Evolutionary conservation across 2,888 invertebrate species (phyloP).

Genomic region (Tipula helvola): DNA sequence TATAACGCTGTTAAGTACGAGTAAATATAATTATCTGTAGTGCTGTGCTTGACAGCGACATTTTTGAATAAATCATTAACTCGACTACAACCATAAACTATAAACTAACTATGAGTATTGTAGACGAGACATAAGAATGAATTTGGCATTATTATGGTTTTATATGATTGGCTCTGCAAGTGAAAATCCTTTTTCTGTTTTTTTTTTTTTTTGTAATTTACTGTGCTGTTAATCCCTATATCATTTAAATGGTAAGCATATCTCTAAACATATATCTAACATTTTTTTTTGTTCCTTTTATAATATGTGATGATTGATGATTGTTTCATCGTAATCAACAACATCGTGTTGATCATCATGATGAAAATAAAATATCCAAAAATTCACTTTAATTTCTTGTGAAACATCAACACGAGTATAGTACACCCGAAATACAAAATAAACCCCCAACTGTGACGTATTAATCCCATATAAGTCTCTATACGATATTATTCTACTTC

Average conservation of each 20-base stretch:
- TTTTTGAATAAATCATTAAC: not conserved
- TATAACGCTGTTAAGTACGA: not conserved
- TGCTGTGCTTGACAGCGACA: not conserved
- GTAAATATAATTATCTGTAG: not conserved
- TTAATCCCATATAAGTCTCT: constrained; percentile 5
- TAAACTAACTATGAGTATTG: not conserved
- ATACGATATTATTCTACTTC: not conserved
- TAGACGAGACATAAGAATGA: not conserved
- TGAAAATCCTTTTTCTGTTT: not conserved
- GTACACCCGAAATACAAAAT: not conserved
- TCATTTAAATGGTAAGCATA: not conserved
- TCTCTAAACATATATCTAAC: not conserved
- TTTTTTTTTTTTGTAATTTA: not conserved
- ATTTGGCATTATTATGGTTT: not conserved
- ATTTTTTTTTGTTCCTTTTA: not conserved
- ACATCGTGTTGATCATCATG: not conserved
- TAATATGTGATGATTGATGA: not conserved
- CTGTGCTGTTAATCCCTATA: not conserved
- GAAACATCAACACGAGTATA: not conserved
- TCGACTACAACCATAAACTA: not conserved
- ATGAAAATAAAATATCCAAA: not conserved
- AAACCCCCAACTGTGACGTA: constrained; percentile 9
- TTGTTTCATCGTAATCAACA: not conserved
- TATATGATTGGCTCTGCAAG: not conserved
- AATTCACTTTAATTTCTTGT: not conserved